phyloP scores from a whole-genome alignment of 2,888 invertebrate species.

The Tricholauxania praeusta region DNA sequence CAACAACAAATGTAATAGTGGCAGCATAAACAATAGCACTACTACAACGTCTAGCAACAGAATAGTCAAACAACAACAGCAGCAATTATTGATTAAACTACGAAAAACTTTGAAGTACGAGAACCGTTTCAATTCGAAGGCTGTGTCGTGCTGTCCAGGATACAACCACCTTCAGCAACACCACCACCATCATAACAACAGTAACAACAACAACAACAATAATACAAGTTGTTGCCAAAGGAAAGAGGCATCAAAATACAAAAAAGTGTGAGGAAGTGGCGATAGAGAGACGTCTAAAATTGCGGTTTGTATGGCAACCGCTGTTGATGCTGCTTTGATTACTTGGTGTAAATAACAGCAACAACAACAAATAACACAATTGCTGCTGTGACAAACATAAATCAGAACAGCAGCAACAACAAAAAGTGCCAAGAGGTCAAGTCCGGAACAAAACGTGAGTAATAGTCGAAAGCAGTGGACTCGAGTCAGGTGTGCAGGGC shows the following conservation, averaged over 20 bases:
- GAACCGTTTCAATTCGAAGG: too few relatives aligned
- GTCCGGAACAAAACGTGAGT: not conserved
- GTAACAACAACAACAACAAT: too few relatives aligned
- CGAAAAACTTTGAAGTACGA: not conserved
- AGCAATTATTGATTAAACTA: slow-evolving; percentile 58
- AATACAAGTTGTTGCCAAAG: too few relatives aligned
- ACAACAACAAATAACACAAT: slow-evolving; percentile 46
- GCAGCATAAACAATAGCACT: slow-evolving; percentile 4
- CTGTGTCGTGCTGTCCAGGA: slow-evolving; percentile 10
- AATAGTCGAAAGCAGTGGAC: slow-evolving; percentile 27
- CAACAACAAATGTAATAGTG: slow-evolving; percentile 7
- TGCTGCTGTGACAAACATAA: slow-evolving; percentile 13
- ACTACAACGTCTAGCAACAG: not conserved
- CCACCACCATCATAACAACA: too few relatives aligned
- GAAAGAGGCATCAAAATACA: too few relatives aligned
- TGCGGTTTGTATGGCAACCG: slow-evolving; percentile 43
- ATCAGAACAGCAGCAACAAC: slow-evolving; percentile 46
- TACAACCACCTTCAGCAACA: not conserved
- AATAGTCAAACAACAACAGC: slow-evolving; percentile 22
- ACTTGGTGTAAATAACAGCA: slow-evolving; percentile 61
- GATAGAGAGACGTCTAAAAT: not conserved
- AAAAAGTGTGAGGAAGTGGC: too few relatives aligned
- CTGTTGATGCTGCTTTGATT: slow-evolving; percentile 60
- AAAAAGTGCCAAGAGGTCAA: slow-evolving; percentile 1
- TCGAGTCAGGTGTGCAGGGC: slow-evolving; percentile 2